These are phyloP conservation scores for Rotaria socialis DNA, from an alignment of 2,888 invertebrate genomes.

Conservation along the genomic window DNA sequence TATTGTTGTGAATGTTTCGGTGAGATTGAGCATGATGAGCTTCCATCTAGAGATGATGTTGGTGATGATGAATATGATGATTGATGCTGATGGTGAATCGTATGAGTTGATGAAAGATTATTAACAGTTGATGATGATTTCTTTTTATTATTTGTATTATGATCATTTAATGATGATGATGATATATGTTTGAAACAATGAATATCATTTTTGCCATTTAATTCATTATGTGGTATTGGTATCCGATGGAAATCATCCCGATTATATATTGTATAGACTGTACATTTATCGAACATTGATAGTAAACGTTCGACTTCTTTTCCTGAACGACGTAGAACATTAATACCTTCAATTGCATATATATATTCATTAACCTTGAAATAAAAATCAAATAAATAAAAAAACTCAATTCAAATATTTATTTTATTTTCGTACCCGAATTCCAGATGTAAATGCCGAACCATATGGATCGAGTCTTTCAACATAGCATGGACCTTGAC, in stretches of 20 bases:
- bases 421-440: neutral
- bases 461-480: conserved; percentile 33
- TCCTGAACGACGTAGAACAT: neutral
- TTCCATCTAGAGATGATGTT: neutral
- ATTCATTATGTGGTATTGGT: neutral
- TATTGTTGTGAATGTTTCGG: neutral
- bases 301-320: conserved; percentile 37
- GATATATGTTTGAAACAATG: neutral
- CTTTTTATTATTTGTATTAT: neutral
- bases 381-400: neutral
- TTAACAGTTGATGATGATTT: neutral
- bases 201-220: neutral
- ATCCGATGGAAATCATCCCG: neutral
- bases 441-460: neutral
- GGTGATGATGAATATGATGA: neutral
- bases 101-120: neutral
- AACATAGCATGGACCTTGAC: conserved; percentile 30
- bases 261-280: neutral
- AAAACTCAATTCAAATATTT: neutral
- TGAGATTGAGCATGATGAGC: neutral
- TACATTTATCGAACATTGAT: conserved; percentile 35
- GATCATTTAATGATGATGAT: neutral
- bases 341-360: conserved; percentile 25
- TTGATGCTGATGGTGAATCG: neutral
- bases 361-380: neutral